phyloP scores from a whole-genome alignment of 2,797 vertebrate genomes.

The Notoglanidium macrostoma region DNA sequence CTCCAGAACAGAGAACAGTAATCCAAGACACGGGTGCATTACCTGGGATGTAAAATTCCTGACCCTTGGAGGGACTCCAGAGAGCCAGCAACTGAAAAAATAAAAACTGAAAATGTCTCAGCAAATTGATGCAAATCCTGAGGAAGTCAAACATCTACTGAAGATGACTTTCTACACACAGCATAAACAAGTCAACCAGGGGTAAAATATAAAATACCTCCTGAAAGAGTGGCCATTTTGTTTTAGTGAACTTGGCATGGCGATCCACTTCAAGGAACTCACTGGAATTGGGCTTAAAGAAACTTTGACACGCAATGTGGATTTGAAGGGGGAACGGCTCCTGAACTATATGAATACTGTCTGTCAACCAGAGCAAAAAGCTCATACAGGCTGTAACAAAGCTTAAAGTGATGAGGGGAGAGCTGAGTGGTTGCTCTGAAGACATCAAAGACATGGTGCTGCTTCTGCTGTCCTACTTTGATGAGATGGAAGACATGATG shows the following conservation, averaged over 20 bases:
- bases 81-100: conserved; percentile 23
- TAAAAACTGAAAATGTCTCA: conserved; percentile 34
- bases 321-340: conserved; percentile 31
- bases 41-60: background rate
- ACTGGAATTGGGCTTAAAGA: conserved; percentile 21
- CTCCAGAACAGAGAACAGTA: conserved; percentile 10
- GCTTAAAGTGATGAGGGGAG: conserved; percentile 3
- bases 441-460: conserved; percentile 15
- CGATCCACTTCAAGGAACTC: conserved; percentile 18
- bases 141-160: conserved; percentile 24
- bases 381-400: conserved; percentile 24
- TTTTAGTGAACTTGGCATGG: conserved; percentile 39
- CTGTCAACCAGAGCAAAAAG: conserved; percentile 2
- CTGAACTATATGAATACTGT: conserved; percentile 24
- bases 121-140: conserved; percentile 24
- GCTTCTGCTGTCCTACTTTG: conserved; percentile 39
- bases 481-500: conserved; percentile 43
- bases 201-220: conserved; percentile 10
- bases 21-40: background rate
- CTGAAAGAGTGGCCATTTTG: conserved; percentile 27
- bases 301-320: conserved; percentile 23
- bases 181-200: conserved; percentile 33
- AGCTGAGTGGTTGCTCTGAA: background rate
- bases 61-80: conserved; percentile 8
- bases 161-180: conserved; percentile 15